A percentile compares a stretch with the other conserved stretches of the same genome.
These are phyloP conservation scores for Ameiurus melas DNA, from an alignment of 2,113 vertebrate species.

Conservation along the genomic window DNA sequence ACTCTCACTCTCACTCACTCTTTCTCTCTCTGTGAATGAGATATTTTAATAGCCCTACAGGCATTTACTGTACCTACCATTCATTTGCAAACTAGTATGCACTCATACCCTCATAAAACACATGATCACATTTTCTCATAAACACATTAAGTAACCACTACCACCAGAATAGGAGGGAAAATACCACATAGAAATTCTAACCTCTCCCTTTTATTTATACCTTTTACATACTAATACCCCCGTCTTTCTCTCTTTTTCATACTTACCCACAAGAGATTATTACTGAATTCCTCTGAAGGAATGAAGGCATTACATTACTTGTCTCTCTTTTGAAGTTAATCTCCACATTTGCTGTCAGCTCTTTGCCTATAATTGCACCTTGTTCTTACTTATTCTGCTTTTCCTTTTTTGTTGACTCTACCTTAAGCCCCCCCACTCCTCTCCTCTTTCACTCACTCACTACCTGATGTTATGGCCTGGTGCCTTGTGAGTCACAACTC, in stretches of 20 bases:
- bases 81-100: conserved; percentile 31
- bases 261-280: conserved; percentile 32
- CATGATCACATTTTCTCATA: conserved; percentile 71
- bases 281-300: neutral
- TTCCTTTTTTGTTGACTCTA: conserved; percentile 49
- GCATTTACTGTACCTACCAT: conserved; percentile 29
- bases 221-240: conserved; percentile 48
- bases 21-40: conserved; percentile 5
- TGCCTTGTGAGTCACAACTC: conserved; percentile 79
- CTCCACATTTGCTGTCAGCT: conserved; percentile 14
- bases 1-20: neutral
- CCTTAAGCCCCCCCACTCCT: conserved; percentile 57
- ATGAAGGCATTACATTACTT: conserved; percentile 55
- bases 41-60: conserved; percentile 5
- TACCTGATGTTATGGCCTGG: conserved; percentile 74
- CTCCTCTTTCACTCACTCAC: conserved; percentile 41
- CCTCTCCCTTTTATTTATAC: conserved; percentile 71
- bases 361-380: conserved; percentile 21
- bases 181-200: conserved; percentile 61
- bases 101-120: conserved; percentile 54
- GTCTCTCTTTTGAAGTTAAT: conserved; percentile 48
- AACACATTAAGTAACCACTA: conserved; percentile 67
- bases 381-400: conserved; percentile 51
- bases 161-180: conserved; percentile 60
- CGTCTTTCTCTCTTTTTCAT: conserved; percentile 64